These are phyloP conservation scores for Nephila pilipes DNA, from an alignment of 1,140 invertebrate genomes.

Conservation along the genomic window DNA sequence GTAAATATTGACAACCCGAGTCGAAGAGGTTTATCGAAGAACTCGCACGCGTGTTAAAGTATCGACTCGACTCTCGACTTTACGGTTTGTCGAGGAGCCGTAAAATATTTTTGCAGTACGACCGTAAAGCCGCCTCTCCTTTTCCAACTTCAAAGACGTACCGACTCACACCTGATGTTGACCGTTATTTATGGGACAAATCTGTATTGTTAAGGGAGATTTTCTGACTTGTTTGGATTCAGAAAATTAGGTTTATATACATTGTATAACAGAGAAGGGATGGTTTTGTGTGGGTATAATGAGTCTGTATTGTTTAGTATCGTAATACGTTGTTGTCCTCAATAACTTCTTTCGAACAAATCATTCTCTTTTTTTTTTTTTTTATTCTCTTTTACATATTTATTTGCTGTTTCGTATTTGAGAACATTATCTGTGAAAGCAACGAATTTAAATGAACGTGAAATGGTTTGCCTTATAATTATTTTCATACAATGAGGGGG, in stretches of 20 bases:
- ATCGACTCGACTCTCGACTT: conserved; percentile 19
- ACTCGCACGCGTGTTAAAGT: conserved; percentile 20
- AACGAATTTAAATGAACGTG: no score
- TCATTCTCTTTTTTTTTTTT: neutral
- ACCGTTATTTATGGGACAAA: conserved; percentile 18
- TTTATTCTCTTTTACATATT: neutral
- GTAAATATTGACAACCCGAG: conserved; percentile 52
- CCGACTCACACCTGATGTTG: conserved; percentile 46
- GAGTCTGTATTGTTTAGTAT: neutral
- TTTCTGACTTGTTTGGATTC: conserved; percentile 13
- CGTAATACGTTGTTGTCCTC: neutral
- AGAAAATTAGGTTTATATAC: neutral
- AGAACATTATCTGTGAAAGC: no score
- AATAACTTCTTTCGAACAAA: neutral
- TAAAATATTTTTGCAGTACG: conserved; percentile 19
- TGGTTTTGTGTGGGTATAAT: neutral
- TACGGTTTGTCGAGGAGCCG: neutral
- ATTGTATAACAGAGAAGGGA: neutral
- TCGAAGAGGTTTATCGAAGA: conserved; percentile 12
- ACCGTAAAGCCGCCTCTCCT: neutral
- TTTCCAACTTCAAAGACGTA: conserved; percentile 12
- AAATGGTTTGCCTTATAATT: no score
- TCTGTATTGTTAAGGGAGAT: neutral
- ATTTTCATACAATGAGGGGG: no score
- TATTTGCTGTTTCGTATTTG: no score